Percentiles rank a stretch among this genome's conserved stretches.
These are phyloP conservation scores for Sesamia nonagrioides DNA, from an alignment of 1,140 invertebrate genomes.

Conservation along the genomic window DNA sequence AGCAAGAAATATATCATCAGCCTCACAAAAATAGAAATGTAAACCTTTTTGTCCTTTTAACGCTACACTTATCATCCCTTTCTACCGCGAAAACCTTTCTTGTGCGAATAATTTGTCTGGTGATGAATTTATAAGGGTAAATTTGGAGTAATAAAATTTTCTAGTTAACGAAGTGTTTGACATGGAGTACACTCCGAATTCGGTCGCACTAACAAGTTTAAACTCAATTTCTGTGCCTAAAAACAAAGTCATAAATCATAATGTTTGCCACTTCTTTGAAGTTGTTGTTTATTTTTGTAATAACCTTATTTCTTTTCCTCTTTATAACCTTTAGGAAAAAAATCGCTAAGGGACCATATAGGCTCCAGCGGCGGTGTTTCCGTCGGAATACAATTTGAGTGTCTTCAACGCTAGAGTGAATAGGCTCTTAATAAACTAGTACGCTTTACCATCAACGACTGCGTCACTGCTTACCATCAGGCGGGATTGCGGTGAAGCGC, in stretches of 20 bases:
- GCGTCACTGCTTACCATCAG: too few species aligned
- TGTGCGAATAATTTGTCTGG: background rate
- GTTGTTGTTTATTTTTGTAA: slow-evolving; percentile 18
- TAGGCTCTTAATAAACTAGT: too few species aligned
- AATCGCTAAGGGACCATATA: too few species aligned
- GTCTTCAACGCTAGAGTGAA: too few species aligned
- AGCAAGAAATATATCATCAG: background rate
- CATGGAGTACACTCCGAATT: slow-evolving; percentile 34
- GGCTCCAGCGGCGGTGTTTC: too few species aligned
- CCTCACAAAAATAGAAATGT: background rate
- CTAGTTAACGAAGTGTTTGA: slow-evolving; percentile 49
- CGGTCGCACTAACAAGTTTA: slow-evolving; percentile 35
- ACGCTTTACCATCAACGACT: too few species aligned
- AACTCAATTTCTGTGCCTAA: slow-evolving; percentile 16
- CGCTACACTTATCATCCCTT: background rate
- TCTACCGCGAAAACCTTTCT: background rate
- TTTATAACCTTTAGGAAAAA: too few species aligned
- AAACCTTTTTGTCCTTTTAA: background rate
- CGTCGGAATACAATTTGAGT: too few species aligned
- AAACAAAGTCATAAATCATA: slow-evolving; percentile 44
- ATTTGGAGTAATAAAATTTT: slow-evolving; percentile 50
- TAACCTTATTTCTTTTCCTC: too few species aligned
- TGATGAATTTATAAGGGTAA: slow-evolving; percentile 41
- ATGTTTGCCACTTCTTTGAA: slow-evolving; percentile 18
- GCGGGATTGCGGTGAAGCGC: too few species aligned